phyloP scores from a whole-genome alignment of 2,113 vertebrate species.

The Corapipo altera region DNA sequence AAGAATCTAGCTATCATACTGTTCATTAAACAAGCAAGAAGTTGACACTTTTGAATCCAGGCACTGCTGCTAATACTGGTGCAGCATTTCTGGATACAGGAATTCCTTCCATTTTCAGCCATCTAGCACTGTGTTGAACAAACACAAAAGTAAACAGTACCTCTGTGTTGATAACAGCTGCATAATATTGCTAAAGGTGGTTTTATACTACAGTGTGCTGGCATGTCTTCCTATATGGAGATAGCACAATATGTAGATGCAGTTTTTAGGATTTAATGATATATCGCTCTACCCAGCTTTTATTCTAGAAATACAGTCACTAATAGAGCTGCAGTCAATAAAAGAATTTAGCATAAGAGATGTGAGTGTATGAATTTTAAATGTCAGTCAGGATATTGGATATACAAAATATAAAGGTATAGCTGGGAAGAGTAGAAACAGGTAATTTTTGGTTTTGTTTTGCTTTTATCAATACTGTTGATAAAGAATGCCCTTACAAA shows the following conservation, averaged over 20 bases:
- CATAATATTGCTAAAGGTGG: background rate
- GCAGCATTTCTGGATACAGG: background rate
- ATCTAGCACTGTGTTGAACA: background rate
- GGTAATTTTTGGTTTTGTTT: conserved; percentile 67
- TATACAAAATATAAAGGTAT: conserved; percentile 48
- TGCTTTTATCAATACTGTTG: conserved; percentile 77
- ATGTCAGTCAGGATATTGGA: background rate
- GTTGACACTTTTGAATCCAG: background rate
- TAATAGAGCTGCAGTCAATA: conserved; percentile 27
- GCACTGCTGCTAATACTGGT: background rate
- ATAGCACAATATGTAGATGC: background rate
- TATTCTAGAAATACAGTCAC: background rate
- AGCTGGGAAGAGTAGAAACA: conserved; percentile 39
- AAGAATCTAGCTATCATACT: background rate
- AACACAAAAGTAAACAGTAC: background rate
- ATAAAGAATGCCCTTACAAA: conserved; percentile 80
- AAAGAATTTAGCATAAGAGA: conserved; percentile 28
- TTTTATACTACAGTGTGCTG: background rate
- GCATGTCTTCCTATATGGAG: background rate
- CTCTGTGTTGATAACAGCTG: background rate
- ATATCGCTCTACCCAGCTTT: conserved; percentile 12
- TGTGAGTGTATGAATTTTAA: conserved; percentile 39
- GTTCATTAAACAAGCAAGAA: background rate
- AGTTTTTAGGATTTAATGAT: conserved; percentile 13
- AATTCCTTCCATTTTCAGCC: conserved; percentile 32